Base-by-base conservation (phyloP, 2,797 vertebrate species). In the Mastacembelus armatus region DNA sequence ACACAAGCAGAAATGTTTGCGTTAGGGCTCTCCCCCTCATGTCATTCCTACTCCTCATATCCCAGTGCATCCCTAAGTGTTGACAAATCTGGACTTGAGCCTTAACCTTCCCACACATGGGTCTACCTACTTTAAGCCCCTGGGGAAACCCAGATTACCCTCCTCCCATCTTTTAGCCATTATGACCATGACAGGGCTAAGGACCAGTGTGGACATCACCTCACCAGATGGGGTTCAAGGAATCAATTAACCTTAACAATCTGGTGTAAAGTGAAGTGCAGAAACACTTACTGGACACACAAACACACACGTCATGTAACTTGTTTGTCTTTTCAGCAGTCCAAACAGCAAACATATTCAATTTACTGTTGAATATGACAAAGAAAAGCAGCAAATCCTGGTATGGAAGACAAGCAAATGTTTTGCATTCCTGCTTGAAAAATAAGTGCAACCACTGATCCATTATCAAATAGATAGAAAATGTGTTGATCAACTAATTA, bases 181-280 rank as follows among this genome's bases (percentile, higher is more conserved):
- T 19, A 4, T 11, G 56, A 49, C 58, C n/a, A 39, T 26, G 61
- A 70, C 45, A 57, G 42, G 62, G 47, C 38, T 56, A 44, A 72
- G 52, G 56, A 67, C 56, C 66, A 64, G 35, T 55, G 42, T 39
- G 56, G 19, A 21, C 15, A 64, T 82, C 71, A 78, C 65, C 55
- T 4, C 49, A 45, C 54, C 74, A 84, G 67, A 85, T 58, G 68
- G 71, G 63, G 45, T 66, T 77, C 57, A 68, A 50, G 42, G 30
- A 75, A 71, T 75, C 77, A 69, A 71, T 80, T 68, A 73, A 81
- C 66, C 45, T 42, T 57, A 40, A 48, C 18, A 44, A 32, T 40
- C 18, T 48, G 35, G 44, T 39, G n/a, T 32, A 6, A 18, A 21
- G 38, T 63, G 11, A 33, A 49, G 40, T 16, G 4, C 5, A 21